Base-by-base conservation (phyloP, 2,888 invertebrate genomes). In the Volucella inflata region DNA sequence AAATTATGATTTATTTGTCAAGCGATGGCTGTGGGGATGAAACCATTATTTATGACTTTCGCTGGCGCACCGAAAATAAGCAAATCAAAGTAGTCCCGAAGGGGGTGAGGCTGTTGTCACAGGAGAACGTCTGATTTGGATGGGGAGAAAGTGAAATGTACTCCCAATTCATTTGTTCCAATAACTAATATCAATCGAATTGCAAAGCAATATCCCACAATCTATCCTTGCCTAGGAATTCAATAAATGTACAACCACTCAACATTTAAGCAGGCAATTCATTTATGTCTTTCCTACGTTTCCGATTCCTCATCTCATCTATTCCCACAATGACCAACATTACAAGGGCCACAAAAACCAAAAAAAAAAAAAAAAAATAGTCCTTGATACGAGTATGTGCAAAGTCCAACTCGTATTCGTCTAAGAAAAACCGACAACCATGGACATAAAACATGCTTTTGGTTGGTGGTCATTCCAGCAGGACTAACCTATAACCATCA, bases 1-100 rank as follows among this genome's bases (percentile, higher is more conserved):
- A 9, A 72, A 72, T 59, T 62, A 72, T 72, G 72, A 72, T 72
- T 72, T 72, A 72, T 72, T 72, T 60, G 51, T 42, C 51, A 72
- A 60, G 21, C 51, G 72, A 21, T 50, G 71, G 60, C 59, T 46
- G 36, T 11, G 48, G 14, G 44, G 21, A 12, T 11, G 11, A 14
- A 30, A 10, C 12, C 44, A 44, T 72, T 60, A 72, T 72, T 72
- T 72, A 62, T 60, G 60, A 30, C 51, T 60, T 60, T 42, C 16
- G 38, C 21, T 57, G 11, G 17, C 68, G 6, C 17, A 17, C 30
- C 10, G n/a, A 48, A 59, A 40, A 8, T n/a, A 59, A 40, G 42
- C 16, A n/a, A 53, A 51, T 51, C 42, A 16, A 51, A 70, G 57
- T 1, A 46, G 16, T 55, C 16, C 2, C 38, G 16, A 59, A 38